phyloP scores from a whole-genome alignment of 2,113 vertebrate species.

The Heptranchias perlo region DNA sequence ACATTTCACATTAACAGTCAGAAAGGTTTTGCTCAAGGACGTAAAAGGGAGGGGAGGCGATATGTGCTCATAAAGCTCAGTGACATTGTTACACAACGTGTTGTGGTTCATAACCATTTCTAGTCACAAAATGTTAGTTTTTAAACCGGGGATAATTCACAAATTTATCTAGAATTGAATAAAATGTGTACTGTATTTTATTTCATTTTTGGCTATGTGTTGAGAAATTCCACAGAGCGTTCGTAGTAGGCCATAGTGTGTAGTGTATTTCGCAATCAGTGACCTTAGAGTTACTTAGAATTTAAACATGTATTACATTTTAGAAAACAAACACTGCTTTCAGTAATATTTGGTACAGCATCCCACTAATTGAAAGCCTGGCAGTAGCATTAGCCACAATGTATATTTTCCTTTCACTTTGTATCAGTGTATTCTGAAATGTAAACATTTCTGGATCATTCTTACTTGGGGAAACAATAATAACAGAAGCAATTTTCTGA shows the following conservation, averaged over 20 bases:
- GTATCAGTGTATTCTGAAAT: background rate
- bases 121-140: background rate
- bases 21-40: background rate
- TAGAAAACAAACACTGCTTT: background rate
- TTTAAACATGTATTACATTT: background rate
- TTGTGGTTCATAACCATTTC: background rate
- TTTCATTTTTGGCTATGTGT: background rate
- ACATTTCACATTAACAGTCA: background rate
- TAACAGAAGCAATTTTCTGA: conserved; percentile 10
- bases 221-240: conserved; percentile 40
- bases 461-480: background rate
- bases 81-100: background rate
- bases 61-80: background rate
- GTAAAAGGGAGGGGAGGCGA: background rate
- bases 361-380: background rate
- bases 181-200: background rate
- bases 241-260: conserved; percentile 44
- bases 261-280: conserved; percentile 35
- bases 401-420: background rate
- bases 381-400: background rate
- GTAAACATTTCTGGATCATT: background rate
- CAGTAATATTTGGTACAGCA: background rate
- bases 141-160: background rate
- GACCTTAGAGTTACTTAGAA: background rate
- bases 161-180: background rate